These are phyloP conservation scores for Tridacna crocea DNA, from an alignment of 2,888 invertebrate species.

Conservation along the genomic window DNA sequence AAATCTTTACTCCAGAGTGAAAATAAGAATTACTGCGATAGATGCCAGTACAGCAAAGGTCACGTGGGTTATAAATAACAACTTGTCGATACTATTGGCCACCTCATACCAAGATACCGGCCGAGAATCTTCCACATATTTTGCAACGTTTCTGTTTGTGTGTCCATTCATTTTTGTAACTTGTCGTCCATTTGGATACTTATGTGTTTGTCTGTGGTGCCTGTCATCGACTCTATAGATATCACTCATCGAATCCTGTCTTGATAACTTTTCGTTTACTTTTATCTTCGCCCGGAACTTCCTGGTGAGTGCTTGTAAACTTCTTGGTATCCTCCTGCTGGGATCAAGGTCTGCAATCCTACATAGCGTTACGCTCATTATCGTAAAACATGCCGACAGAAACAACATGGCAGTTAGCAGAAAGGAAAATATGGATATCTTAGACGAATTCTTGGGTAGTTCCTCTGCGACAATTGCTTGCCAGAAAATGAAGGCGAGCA, in stretches of 20 bases:
- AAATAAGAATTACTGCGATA: background rate
- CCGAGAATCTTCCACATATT: too few relatives aligned
- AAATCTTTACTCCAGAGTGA: background rate
- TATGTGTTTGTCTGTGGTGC: too few relatives aligned
- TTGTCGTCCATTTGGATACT: too few relatives aligned
- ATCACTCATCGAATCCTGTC: too few relatives aligned
- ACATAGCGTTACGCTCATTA: background rate
- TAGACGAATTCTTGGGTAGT: background rate
- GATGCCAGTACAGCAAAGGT: background rate
- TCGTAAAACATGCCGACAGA: background rate
- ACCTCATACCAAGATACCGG: background rate
- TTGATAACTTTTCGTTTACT: too few relatives aligned
- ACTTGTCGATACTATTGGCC: background rate
- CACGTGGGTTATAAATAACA: background rate
- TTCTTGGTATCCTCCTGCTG: background rate
- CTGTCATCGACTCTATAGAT: too few relatives aligned
- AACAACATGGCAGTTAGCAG: background rate
- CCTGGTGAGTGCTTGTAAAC: background rate
- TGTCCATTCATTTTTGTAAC: too few relatives aligned
- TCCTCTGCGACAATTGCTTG: background rate
- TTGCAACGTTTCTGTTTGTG: too few relatives aligned
- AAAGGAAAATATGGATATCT: background rate
- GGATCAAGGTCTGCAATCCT: background rate
- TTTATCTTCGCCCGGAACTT: background rate
- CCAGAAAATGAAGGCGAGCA: conserved; percentile 1